Evolutionary conservation across 1,140 invertebrate genomes (phyloP).

Genomic region (Cherax quadricarinatus): DNA sequence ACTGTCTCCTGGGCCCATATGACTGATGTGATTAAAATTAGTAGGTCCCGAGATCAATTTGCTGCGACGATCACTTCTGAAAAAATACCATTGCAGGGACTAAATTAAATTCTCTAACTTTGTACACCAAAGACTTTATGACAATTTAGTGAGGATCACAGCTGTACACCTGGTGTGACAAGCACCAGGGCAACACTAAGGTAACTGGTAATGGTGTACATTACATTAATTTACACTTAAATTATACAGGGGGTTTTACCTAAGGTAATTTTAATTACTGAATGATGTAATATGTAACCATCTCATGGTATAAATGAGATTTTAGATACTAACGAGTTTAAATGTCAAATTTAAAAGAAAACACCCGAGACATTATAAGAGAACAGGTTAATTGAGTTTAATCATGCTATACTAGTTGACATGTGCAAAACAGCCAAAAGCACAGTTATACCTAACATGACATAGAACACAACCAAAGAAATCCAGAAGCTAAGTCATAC

Average conservation of each 20-base stretch:
- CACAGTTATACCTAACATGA: constrained; percentile 14
- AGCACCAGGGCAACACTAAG: constrained; percentile 30
- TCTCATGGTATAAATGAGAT: background rate
- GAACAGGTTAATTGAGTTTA: background rate
- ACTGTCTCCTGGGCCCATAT: constrained; percentile 98
- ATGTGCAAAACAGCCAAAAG: constrained; percentile 17
- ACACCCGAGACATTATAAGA: background rate
- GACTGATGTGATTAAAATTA: constrained; percentile 98
- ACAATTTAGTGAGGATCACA: background rate
- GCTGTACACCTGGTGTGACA: constrained; percentile 24
- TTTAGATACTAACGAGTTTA: background rate
- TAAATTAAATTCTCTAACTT: background rate
- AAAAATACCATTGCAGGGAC: background rate
- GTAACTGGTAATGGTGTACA: background rate
- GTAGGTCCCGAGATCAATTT: constrained; percentile 97
- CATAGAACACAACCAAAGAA: constrained; percentile 17
- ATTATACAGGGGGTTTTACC: background rate
- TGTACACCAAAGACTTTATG: background rate
- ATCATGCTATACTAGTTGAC: background rate
- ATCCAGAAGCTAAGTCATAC: background rate
- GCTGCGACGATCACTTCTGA: constrained; percentile 87
- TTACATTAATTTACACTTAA: background rate
- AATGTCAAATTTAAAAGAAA: background rate
- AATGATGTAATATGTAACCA: background rate
- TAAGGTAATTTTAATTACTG: background rate